A percentile compares a stretch with the other conserved stretches of the same genome.
These are phyloP conservation scores for Poecilus cupreus DNA, from an alignment of 2,888 invertebrate species.

Conservation along the genomic window DNA sequence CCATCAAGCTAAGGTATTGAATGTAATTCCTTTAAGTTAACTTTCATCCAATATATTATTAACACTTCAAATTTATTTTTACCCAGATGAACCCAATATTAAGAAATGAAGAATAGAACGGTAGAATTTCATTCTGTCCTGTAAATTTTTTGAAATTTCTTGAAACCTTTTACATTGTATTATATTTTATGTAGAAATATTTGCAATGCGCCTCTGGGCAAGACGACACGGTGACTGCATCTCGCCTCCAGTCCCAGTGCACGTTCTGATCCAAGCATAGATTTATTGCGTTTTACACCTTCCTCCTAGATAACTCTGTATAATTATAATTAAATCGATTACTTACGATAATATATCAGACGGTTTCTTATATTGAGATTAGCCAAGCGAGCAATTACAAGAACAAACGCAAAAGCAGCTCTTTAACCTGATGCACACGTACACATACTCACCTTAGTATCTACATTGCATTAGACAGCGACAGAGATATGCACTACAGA, in stretches of 20 bases:
- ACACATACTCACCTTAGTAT: neutral
- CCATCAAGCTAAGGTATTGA: no score
- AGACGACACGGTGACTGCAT: constrained; percentile 14
- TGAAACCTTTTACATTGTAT: neutral
- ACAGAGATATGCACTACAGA: no score
- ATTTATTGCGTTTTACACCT: constrained; percentile 59
- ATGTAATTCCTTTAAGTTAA: no score
- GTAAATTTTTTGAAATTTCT: no score
- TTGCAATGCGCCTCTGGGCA: neutral
- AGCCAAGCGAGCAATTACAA: constrained; percentile 50
- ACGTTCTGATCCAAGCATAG: constrained; percentile 22
- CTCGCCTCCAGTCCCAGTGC: neutral
- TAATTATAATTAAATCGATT: constrained; percentile 60
- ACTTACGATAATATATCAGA: constrained; percentile 59
- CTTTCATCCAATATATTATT: no score
- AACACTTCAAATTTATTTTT: no score
- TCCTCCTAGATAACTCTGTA: constrained; percentile 53
- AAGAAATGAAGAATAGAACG: no score
- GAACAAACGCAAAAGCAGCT: constrained; percentile 10
- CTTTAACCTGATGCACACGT: neutral
- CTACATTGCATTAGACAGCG: no score
- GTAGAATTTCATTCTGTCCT: no score
- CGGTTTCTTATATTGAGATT: constrained; percentile 51
- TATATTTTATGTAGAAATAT: neutral
- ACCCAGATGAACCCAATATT: no score